Conservation (phyloP, 2,113 vertebrate species). For the Hemiscyllium ocellatum region DNA sequence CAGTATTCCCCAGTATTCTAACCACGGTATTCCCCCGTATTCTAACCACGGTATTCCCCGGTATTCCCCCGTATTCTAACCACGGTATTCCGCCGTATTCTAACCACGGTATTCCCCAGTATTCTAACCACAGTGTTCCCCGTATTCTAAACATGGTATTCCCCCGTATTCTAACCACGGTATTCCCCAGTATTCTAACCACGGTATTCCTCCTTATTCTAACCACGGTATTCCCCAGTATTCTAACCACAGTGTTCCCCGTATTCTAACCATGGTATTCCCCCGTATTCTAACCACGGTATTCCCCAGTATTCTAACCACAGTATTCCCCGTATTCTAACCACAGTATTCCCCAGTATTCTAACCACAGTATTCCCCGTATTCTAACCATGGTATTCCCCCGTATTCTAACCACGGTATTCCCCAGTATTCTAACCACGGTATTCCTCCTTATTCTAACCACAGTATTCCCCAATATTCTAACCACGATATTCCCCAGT, state of each 20-base stretch:
- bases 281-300: not conserved
- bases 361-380: too few species aligned
- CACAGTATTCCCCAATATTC: too few species aligned
- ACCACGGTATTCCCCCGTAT: not conserved
- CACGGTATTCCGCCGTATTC: not conserved
- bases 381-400: too few species aligned
- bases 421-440: not conserved
- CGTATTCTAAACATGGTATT: too few species aligned
- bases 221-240: not conserved
- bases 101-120: not conserved
- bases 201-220: too few species aligned
- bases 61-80: too few species aligned
- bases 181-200: not conserved
- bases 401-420: not conserved
- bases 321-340: too few species aligned
- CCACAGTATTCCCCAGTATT: not conserved
- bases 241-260: too few species aligned
- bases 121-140: not conserved
- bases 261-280: too few species aligned
- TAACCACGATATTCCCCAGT: not conserved
- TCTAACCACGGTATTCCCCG: too few species aligned
- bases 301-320: not conserved
- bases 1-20: not conserved
- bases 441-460: not conserved
- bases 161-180: not conserved